phyloP scores from a whole-genome alignment of 2,797 vertebrate species.

The Amblyraja radiata region DNA sequence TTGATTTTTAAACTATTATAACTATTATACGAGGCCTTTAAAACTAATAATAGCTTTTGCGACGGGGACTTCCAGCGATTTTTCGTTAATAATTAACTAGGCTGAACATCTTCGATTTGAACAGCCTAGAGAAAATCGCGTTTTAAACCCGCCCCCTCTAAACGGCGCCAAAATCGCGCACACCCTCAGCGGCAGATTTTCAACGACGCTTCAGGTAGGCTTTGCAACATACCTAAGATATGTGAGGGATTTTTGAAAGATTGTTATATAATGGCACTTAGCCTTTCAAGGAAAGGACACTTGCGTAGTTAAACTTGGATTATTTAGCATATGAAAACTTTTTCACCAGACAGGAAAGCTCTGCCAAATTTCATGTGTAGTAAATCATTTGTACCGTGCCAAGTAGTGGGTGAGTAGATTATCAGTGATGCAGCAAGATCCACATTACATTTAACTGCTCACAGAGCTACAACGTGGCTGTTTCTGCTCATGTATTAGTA shows the following conservation, averaged over 20 bases:
- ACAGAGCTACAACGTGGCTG: neutral
- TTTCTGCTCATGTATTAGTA: neutral
- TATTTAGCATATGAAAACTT: neutral
- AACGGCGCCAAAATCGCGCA: no score
- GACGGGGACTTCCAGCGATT: no score
- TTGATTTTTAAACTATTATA: no score
- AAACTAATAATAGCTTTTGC: no score
- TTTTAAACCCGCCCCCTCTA: no score
- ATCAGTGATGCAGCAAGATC: neutral
- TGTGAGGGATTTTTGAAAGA: neutral
- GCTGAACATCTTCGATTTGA: no score
- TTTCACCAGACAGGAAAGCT: neutral
- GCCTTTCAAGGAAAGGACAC: neutral
- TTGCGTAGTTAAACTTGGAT: neutral
- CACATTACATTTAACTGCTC: neutral
- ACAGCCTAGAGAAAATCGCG: no score
- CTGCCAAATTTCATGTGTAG: neutral
- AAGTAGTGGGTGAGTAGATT: neutral
- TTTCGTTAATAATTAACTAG: no score
- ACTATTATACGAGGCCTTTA: no score
- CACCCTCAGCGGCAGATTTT: no score
- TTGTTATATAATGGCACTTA: neutral
- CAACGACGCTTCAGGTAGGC: no score
- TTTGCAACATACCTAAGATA: no score
- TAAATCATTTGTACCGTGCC: neutral